A percentile compares a stretch with the other conserved stretches of the same genome.
These are phyloP conservation scores for Phymastichus coffea DNA, from an alignment of 1,140 invertebrate species.

Conservation along the genomic window DNA sequence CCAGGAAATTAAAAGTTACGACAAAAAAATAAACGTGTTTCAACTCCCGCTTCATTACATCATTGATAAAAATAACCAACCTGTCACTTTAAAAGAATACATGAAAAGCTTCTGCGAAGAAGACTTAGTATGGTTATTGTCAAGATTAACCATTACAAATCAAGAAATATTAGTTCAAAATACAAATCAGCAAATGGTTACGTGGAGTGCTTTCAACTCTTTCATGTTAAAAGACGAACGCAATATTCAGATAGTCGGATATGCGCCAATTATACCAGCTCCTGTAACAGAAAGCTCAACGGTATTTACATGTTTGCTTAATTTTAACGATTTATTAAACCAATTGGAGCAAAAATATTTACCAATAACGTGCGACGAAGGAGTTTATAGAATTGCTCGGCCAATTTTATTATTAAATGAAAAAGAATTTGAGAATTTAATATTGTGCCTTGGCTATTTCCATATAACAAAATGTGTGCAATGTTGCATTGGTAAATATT, in stretches of 20 bases:
- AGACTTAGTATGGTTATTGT: too few relatives aligned
- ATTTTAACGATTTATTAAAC: too few relatives aligned
- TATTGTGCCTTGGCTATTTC: conserved; percentile 24
- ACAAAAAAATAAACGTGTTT: neutral
- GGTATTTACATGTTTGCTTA: too few relatives aligned
- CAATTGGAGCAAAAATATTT: conserved; percentile 25
- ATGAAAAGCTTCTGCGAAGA: neutral
- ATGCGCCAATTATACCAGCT: conserved; percentile 18
- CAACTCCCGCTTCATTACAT: neutral
- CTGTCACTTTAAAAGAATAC: neutral
- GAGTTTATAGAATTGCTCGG: conserved; percentile 16
- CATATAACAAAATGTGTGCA: conserved; percentile 21
- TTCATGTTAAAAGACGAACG: conserved; percentile 1
- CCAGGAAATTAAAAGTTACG: conserved; percentile 5
- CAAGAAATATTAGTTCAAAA: neutral
- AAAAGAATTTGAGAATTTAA: conserved; percentile 23
- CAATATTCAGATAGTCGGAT: conserved; percentile 6
- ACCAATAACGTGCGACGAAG: conserved; percentile 17
- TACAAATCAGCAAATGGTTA: neutral
- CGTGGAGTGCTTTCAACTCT: too few relatives aligned
- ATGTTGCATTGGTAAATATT: conserved; percentile 25
- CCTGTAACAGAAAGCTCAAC: conserved; percentile 8
- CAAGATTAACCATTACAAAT: neutral
- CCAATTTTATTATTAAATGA: neutral
- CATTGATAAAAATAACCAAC: neutral